phyloP scores from a whole-genome alignment of 1,140 invertebrate genomes.

The Eueides isabella region DNA sequence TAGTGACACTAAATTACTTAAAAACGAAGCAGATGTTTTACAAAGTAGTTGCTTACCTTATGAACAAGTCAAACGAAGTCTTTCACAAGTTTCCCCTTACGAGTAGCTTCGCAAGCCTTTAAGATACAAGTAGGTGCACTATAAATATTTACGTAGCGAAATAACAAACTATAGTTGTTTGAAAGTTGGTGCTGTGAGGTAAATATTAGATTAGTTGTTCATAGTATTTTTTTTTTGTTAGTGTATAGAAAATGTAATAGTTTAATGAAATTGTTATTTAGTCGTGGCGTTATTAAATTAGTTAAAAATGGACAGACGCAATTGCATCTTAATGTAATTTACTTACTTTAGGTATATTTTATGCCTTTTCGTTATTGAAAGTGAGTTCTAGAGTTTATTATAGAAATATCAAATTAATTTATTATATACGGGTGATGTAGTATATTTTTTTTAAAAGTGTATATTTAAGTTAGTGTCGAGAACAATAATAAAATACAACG shows the following conservation, averaged over 20 bases:
- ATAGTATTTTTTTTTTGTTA: constrained; percentile 21
- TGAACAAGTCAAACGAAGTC: constrained; percentile 3
- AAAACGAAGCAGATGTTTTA: background rate
- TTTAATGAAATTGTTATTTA: background rate
- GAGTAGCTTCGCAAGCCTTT: constrained; percentile 10
- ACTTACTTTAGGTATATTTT: too few relatives aligned
- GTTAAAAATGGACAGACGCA: background rate
- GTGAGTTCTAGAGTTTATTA: too few relatives aligned
- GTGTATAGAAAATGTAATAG: background rate
- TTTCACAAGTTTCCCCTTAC: background rate
- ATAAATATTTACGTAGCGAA: constrained; percentile 24
- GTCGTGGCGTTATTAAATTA: background rate
- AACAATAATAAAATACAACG: constrained; percentile 9
- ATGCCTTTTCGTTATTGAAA: too few relatives aligned
- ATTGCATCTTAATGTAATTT: background rate
- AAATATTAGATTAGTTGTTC: constrained; percentile 28
- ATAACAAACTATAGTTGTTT: constrained; percentile 31
- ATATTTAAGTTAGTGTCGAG: background rate
- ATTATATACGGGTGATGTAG: too few relatives aligned
- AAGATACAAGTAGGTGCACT: constrained; percentile 5
- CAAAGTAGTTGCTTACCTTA: background rate
- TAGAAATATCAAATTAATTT: too few relatives aligned
- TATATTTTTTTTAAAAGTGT: too few relatives aligned
- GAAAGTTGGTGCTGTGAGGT: constrained; percentile 44
- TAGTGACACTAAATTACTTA: background rate